These are phyloP conservation scores for Taenaris catops DNA, from an alignment of 2,888 invertebrate genomes.

Conservation along the genomic window DNA sequence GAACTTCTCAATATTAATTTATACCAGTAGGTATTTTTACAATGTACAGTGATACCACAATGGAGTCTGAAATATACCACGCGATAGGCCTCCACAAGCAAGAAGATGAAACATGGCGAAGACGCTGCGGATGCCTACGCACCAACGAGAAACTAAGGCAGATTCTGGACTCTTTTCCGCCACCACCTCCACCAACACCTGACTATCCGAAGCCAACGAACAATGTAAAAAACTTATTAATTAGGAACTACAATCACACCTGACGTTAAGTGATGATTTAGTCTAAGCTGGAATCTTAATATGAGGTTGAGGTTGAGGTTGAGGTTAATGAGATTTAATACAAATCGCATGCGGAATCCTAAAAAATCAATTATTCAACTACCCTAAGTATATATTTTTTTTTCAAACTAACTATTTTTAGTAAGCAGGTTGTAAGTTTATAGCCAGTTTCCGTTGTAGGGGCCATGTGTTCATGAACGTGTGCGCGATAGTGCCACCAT, in stretches of 20 bases:
- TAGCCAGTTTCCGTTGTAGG: slow-evolving; percentile 29
- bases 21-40: not conserved
- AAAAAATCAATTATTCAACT: no score
- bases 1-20: not conserved
- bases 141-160: slow-evolving; percentile 60
- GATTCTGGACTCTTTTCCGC: slow-evolving; percentile 47
- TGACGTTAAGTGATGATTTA: no score
- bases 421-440: slow-evolving; percentile 26
- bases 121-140: slow-evolving; percentile 50
- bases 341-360: no score
- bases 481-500: slow-evolving; percentile 24
- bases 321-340: no score
- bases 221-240: slow-evolving; percentile 10
- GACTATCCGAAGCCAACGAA: slow-evolving; percentile 13
- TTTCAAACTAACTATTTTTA: slow-evolving; percentile 23
- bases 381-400: slow-evolving; percentile 8
- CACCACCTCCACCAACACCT: slow-evolving; percentile 47
- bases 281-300: no score
- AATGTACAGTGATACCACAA: slow-evolving; percentile 1
- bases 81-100: slow-evolving; percentile 10
- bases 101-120: slow-evolving; percentile 31
- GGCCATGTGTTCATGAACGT: slow-evolving; percentile 34
- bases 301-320: no score
- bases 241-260: no score
- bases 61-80: slow-evolving; percentile 13